Percentiles rank a stretch among this genome's conserved stretches.
phyloP scores from a whole-genome alignment of 2,797 vertebrate species.

The Sparidentex hasta region DNA sequence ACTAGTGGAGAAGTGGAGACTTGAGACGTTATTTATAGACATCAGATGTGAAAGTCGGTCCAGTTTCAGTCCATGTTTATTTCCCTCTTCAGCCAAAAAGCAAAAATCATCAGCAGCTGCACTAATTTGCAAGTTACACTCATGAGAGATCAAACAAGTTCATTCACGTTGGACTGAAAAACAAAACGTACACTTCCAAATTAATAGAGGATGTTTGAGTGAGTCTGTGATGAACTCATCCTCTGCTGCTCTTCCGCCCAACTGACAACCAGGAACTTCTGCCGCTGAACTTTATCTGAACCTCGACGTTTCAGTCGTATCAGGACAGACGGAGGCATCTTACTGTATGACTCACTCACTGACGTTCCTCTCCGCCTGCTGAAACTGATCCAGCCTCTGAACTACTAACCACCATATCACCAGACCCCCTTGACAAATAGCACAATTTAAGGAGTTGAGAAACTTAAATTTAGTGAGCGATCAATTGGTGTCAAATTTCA shows the following conservation, averaged over 20 bases:
- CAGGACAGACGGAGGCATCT: accelerated
- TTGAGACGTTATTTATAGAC: not conserved
- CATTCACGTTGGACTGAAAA: not conserved
- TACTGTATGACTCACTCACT: not conserved
- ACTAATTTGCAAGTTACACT: slow-evolving; percentile 12
- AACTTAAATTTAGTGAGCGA: too few relatives aligned
- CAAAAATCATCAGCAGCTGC: not conserved
- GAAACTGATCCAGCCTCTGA: too few relatives aligned
- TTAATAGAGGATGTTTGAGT: not conserved
- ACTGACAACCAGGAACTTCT: not conserved
- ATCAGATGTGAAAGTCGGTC: not conserved
- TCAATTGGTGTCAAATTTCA: too few relatives aligned
- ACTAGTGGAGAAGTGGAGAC: not conserved
- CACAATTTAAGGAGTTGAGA: too few relatives aligned
- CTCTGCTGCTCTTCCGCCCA: slow-evolving; percentile 2
- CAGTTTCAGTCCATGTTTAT: not conserved
- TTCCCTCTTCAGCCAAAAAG: not conserved
- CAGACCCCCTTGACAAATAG: too few relatives aligned
- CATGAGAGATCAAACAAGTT: not conserved
- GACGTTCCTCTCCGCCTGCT: too few relatives aligned
- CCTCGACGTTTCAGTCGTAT: not conserved
- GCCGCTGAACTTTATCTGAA: not conserved
- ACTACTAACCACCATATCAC: too few relatives aligned
- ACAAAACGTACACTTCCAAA: slow-evolving; percentile 5
- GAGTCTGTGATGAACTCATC: not conserved